Evolutionary conservation across 2,113 vertebrate species (phyloP).

Genomic region (Hylia prasina): DNA sequence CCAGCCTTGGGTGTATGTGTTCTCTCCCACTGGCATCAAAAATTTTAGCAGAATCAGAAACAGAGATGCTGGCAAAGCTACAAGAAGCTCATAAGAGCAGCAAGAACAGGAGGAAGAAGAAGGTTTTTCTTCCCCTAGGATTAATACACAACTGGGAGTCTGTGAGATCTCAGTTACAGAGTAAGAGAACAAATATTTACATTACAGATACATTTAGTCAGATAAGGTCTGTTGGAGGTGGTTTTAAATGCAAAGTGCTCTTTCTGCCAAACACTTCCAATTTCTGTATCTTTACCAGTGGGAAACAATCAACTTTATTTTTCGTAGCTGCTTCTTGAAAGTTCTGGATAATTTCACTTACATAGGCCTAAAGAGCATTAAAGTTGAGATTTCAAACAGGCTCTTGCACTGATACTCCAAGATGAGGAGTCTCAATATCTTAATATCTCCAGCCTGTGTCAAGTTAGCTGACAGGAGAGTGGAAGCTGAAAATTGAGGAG

Average conservation of each 20-base stretch:
- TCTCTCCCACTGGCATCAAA: not conserved
- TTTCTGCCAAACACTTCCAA: not conserved
- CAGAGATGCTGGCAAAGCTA: not conserved
- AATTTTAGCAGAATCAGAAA: not conserved
- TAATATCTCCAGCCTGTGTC: not conserved
- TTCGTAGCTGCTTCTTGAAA: not conserved
- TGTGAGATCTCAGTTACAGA: not conserved
- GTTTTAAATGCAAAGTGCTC: not conserved
- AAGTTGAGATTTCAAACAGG: not conserved
- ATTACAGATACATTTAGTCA: not conserved
- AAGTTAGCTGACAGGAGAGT: not conserved
- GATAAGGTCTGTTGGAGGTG: not conserved
- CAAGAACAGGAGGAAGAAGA: not conserved
- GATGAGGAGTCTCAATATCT: not conserved
- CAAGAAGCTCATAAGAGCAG: not conserved
- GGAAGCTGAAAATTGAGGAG: not conserved
- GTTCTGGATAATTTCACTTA: not conserved
- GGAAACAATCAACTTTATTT: not conserved
- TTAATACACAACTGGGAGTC: not conserved
- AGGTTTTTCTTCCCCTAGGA: not conserved
- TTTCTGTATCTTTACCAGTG: not conserved
- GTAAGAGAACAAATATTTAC: not conserved
- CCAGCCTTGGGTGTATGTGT: not conserved
- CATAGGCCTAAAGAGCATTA: not conserved
- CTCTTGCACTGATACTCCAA: not conserved